Evolutionary conservation across 2,888 invertebrate genomes (phyloP).

Genomic region (Thumatha senex): DNA sequence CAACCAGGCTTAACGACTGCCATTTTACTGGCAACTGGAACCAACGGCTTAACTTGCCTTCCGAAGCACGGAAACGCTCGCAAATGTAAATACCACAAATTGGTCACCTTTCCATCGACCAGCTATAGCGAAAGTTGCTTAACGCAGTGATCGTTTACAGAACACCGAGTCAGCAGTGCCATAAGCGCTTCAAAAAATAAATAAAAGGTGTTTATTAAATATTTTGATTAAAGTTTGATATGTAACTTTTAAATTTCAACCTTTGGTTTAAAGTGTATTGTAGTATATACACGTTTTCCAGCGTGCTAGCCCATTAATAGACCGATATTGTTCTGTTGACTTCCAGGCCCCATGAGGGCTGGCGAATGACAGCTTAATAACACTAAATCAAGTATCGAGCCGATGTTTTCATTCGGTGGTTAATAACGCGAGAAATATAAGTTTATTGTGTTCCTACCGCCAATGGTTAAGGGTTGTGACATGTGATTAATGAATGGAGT

Average conservation of each 20-base stretch:
- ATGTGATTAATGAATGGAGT: conserved; percentile 28
- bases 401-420: conserved; percentile 54
- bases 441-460: conserved; percentile 44
- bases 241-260: not conserved
- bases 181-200: no score
- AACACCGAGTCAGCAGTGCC: no score
- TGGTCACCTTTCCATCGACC: no score
- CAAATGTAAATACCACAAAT: no score
- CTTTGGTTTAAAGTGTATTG: not conserved
- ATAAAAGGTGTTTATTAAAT: not conserved
- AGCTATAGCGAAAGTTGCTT: no score
- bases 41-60: no score
- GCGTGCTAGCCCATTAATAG: conserved; percentile 51
- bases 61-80: no score
- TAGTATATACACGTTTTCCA: conserved; percentile 10
- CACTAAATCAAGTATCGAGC: conserved; percentile 69
- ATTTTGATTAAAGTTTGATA: not conserved
- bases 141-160: no score
- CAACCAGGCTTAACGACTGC: no score
- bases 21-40: no score
- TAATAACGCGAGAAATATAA: conserved; percentile 60
- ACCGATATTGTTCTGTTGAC: conserved; percentile 53
- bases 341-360: conserved; percentile 39
- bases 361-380: conserved; percentile 74
- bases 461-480: conserved; percentile 24